Evolutionary conservation across 2,888 invertebrate genomes (phyloP).

Genomic region (Troides aeacus): DNA sequence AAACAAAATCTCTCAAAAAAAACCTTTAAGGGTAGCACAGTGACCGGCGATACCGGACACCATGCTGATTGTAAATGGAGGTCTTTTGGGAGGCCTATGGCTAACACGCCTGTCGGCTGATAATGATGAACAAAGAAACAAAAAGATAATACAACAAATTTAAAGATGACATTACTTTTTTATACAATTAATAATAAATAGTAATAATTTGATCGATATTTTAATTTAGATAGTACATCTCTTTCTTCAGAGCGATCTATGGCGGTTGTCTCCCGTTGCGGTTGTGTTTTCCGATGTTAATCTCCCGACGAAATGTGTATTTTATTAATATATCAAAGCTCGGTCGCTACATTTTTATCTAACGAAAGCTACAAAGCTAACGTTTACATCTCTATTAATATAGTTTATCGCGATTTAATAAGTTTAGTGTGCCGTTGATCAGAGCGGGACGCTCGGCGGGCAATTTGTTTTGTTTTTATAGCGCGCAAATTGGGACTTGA

Average conservation of each 20-base stretch:
- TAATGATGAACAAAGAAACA: too few relatives aligned
- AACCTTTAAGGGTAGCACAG: too few relatives aligned
- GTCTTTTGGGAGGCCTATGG: too few relatives aligned
- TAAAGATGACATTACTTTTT: too few relatives aligned
- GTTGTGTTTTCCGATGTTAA: constrained; percentile 51
- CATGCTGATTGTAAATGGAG: too few relatives aligned
- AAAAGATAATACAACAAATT: too few relatives aligned
- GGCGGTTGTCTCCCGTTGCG: constrained; percentile 16
- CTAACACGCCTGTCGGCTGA: too few relatives aligned
- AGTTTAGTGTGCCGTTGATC: constrained; percentile 62
- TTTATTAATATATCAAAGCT: constrained; percentile 66
- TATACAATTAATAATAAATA: too few relatives aligned
- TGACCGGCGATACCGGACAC: too few relatives aligned
- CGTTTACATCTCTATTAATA: constrained; percentile 67
- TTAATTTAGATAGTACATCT: constrained; percentile 10
- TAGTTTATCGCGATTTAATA: constrained; percentile 66
- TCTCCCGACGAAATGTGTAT: constrained; percentile 55
- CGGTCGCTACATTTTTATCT: constrained; percentile 39
- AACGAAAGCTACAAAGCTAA: constrained; percentile 47
- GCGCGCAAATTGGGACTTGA: constrained; percentile 38
- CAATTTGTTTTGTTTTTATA: constrained; percentile 40
- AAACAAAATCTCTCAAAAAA: too few relatives aligned
- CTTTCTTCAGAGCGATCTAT: constrained; percentile 12
- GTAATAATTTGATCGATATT: too few relatives aligned
- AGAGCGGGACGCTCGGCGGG: constrained; percentile 41